Conservation (phyloP, 2,888 invertebrate genomes). For the Prostheceraeus crozeri region DNA sequence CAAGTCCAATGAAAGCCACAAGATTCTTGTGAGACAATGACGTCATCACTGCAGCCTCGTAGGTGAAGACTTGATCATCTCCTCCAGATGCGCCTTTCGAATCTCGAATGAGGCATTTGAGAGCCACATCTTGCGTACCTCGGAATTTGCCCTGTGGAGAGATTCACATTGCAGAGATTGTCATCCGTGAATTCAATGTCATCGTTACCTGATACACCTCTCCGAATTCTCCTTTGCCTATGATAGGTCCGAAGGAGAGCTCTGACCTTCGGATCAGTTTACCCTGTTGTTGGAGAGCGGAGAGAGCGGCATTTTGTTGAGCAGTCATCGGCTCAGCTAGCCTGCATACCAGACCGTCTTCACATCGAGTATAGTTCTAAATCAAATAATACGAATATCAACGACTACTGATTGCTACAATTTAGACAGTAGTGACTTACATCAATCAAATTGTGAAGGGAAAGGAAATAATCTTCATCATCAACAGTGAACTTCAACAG, state of each 20-base stretch:
- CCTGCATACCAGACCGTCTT: too few relatives aligned
- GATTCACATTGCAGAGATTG: too few relatives aligned
- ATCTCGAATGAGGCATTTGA: slow-evolving; percentile 9
- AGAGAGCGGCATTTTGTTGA: too few relatives aligned
- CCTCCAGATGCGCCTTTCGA: neutral
- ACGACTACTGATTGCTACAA: neutral
- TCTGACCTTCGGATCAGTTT: too few relatives aligned
- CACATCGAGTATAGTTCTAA: too few relatives aligned
- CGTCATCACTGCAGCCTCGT: slow-evolving; percentile 25
- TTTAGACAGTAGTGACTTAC: neutral
- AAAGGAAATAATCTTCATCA: neutral
- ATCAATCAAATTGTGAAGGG: neutral
- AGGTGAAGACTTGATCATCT: slow-evolving; percentile 6
- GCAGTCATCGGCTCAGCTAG: too few relatives aligned
- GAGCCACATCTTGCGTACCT: neutral
- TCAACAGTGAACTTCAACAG: neutral
- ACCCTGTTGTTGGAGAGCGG: too few relatives aligned
- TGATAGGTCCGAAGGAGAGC: too few relatives aligned
- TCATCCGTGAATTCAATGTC: too few relatives aligned
- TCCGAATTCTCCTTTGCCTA: too few relatives aligned
- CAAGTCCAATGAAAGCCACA: slow-evolving; percentile 85
- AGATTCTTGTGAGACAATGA: slow-evolving; percentile 71
- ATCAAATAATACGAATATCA: slow-evolving; percentile 3
- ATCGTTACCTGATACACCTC: too few relatives aligned
- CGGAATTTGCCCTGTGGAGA: neutral